Base-by-base conservation (phyloP, 1,140 invertebrate species). In the Drosophila pandora region DNA sequence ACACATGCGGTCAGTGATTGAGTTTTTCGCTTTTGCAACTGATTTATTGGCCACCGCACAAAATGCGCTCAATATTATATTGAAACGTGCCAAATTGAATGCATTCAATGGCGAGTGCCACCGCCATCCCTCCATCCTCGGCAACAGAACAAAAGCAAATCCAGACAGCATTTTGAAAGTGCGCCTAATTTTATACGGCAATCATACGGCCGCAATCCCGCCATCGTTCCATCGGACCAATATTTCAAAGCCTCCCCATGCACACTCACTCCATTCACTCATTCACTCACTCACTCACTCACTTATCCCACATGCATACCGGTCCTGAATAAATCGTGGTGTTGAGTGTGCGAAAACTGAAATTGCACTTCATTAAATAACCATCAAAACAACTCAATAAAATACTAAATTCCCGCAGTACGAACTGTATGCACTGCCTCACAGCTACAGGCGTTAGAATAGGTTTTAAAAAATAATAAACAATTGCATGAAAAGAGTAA, bases 371-470 rank as follows among this genome's bases (percentile, higher is more conserved):
- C 79, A 88, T 88, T 88, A 88, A 79, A 88, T 76, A 79, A 78
- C 76, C 83, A 88, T 88, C 71, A 89, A 79, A 83, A 88, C 76
- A 88, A 88, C 76, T 88, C 83, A 88, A 88, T 88, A 88, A 88
- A 83, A 88, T 77, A 73, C 83, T 88, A 82, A 79, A 83, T 76
- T 88, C 74, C 59, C 39, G 50, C 57, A 49, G 55, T 50, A 60
- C 63, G 62, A 79, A 75, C 65, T 57, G 68, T 47, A 67, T 68
- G 67, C 50, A 48, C 30, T 55, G 28, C 8, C 39, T 41, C n/a
- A 41, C 39, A 45, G 41, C 8, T 6, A 7, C 6, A 2, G 17
- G 0, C 17, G 21, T 3, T 3, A 9, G 1, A 47, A 47, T 47
- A 47, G 43, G 13, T 43, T 7, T 43, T 37, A 0, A 37, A 37